Conservation (phyloP, 2,888 invertebrate species). For the Melanargia galathea region DNA sequence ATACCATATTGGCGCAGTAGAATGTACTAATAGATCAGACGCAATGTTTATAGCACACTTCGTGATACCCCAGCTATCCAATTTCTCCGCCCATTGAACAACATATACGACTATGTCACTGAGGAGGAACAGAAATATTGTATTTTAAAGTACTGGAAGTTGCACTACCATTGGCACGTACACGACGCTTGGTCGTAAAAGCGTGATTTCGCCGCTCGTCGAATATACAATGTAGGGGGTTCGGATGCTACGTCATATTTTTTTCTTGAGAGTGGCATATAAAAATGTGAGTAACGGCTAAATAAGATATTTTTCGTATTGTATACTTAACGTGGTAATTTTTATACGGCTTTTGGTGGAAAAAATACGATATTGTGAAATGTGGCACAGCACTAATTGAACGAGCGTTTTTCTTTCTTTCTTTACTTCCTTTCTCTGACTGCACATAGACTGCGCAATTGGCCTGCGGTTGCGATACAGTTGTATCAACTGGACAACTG, state of each 20-base stretch:
- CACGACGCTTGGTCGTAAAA: conserved; percentile 31
- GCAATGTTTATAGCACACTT: no score
- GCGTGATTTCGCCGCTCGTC: conserved; percentile 24
- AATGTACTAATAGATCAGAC: no score
- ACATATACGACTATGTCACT: no score
- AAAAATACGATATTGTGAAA: not conserved
- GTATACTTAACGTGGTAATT: not conserved
- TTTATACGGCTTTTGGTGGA: not conserved
- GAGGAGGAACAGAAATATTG: not conserved
- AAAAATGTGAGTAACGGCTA: conserved; percentile 10
- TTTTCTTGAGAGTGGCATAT: conserved; percentile 9
- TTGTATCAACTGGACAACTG: no score
- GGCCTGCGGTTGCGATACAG: no score
- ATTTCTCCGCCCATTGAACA: no score
- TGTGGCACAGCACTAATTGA: no score
- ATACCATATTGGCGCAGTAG: no score
- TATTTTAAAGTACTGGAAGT: conserved; percentile 21
- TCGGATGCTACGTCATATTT: conserved; percentile 1
- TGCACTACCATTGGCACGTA: conserved; percentile 33
- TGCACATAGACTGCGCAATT: no score
- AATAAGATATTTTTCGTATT: not conserved
- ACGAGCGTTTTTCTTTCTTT: no score
- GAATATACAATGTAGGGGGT: conserved; percentile 11
- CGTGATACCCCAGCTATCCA: no score
- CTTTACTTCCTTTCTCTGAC: no score